These are phyloP conservation scores for Ricordea florida DNA, from an alignment of 92 coral and sea anemone genomes.

Conservation along the genomic window DNA sequence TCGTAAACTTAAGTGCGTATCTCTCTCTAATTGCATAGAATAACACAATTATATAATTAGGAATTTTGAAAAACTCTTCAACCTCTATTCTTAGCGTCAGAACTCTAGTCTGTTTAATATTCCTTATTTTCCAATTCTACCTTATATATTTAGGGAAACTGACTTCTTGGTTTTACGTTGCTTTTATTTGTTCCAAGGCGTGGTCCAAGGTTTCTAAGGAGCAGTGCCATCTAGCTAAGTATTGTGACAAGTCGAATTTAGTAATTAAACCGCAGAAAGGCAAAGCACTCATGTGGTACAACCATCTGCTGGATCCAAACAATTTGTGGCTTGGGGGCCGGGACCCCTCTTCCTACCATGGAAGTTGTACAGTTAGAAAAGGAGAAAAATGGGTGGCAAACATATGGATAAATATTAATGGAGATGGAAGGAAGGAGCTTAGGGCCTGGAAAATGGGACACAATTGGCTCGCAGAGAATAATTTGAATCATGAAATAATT, in stretches of 20 bases:
- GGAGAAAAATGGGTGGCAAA: slow-evolving; percentile 97
- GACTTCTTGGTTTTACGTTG: not conserved
- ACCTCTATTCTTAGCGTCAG: too few species aligned
- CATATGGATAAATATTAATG: slow-evolving; percentile 83
- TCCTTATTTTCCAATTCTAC: not conserved
- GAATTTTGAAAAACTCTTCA: too few species aligned
- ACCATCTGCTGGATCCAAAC: slow-evolving; percentile 70
- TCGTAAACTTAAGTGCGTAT: too few species aligned
- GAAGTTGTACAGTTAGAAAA: slow-evolving; percentile 80
- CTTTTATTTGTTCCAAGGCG: slow-evolving; percentile 32
- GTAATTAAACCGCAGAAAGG: slow-evolving; percentile 80
- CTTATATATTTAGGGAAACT: not conserved
- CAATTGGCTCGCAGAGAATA: slow-evolving; percentile 79
- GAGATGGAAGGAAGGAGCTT: slow-evolving; percentile 80
- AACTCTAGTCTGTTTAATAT: not conserved
- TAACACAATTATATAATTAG: too few species aligned
- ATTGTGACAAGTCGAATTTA: slow-evolving; percentile 80
- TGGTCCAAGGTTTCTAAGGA: slow-evolving; percentile 78
- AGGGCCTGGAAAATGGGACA: slow-evolving; percentile 86
- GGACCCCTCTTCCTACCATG: slow-evolving; percentile 84
- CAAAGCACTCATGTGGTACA: slow-evolving; percentile 89
- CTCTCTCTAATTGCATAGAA: too few species aligned
- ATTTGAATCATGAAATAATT: slow-evolving; percentile 61
- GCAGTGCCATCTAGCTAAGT: slow-evolving; percentile 84
- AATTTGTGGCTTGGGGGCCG: slow-evolving; percentile 82